Conservation (phyloP, 2,888 invertebrate species). For the Physocephala rufipes region DNA sequence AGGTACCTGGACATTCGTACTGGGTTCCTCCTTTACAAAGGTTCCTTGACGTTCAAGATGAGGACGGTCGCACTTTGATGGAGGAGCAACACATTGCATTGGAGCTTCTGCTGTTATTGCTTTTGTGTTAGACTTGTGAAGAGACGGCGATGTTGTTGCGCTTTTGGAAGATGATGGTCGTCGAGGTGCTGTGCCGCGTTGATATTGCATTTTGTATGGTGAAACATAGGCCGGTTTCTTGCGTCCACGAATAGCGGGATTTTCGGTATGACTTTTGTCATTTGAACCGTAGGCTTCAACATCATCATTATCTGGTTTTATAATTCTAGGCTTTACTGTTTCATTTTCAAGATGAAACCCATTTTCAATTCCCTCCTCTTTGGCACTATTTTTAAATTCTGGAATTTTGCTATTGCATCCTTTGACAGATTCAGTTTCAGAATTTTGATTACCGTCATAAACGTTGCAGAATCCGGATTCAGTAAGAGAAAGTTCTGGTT, state of each 20-base stretch:
- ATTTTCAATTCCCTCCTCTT: constrained; percentile 47
- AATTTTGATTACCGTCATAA: constrained; percentile 71
- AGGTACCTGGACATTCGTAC: constrained; percentile 59
- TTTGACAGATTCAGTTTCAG: constrained; percentile 68
- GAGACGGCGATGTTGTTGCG: constrained; percentile 12
- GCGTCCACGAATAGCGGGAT: constrained; percentile 62
- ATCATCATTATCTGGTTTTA: constrained; percentile 58
- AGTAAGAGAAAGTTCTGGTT: not conserved
- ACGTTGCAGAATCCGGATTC: constrained; percentile 65
- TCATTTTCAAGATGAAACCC: constrained; percentile 7
- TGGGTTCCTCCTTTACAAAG: constrained; percentile 86
- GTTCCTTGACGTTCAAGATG: constrained; percentile 86
- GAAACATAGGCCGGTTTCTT: constrained; percentile 75
- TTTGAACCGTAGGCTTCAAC: constrained; percentile 66
- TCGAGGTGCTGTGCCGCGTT: constrained; percentile 45
- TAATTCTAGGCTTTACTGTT: constrained; percentile 39
- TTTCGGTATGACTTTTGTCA: constrained; percentile 52
- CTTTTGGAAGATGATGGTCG: not conserved
- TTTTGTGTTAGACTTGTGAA: constrained; percentile 33
- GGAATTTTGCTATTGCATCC: constrained; percentile 50
- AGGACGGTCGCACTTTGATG: constrained; percentile 45
- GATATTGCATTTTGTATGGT: constrained; percentile 67
- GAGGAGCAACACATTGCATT: constrained; percentile 36
- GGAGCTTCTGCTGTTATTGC: constrained; percentile 44
- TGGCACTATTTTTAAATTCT: constrained; percentile 66